Percentiles rank a stretch among this genome's conserved stretches.
phyloP scores from a whole-genome alignment of 2,888 invertebrate genomes.

The Drosophila testacea region DNA sequence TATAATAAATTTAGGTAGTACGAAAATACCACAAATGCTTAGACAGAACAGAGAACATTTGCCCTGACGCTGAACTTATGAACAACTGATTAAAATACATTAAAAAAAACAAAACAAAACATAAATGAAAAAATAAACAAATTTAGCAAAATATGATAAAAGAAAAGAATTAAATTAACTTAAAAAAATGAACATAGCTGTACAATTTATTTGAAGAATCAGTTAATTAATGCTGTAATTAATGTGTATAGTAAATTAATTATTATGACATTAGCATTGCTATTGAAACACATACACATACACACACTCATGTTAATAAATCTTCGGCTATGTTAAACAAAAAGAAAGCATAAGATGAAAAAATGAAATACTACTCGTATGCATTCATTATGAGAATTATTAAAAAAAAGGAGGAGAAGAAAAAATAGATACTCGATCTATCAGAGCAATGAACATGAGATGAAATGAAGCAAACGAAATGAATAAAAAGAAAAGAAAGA shows the following conservation, averaged over 20 bases:
- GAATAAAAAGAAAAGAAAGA: conserved; percentile 32
- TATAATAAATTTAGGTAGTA: conserved; percentile 33
- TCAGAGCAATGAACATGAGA: conserved; percentile 36
- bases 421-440: conserved; percentile 30
- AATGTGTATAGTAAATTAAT: conserved; percentile 75
- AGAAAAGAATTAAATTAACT: conserved; percentile 20
- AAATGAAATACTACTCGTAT: conserved; percentile 35
- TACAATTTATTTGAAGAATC: conserved; percentile 67
- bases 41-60: conserved; percentile 36
- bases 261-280: conserved; percentile 64
- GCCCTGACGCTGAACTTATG: conserved; percentile 54
- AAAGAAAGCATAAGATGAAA: conserved; percentile 18
- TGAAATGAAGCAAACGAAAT: conserved; percentile 42
- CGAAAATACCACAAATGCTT: conserved; percentile 49
- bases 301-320: conserved; percentile 45
- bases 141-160: conserved; percentile 7
- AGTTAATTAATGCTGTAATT: conserved; percentile 73
- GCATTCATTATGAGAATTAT: conserved; percentile 47
- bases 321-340: conserved; percentile 46
- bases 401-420: conserved; percentile 9
- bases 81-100: conserved; percentile 46
- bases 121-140: conserved; percentile 8
- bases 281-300: conserved; percentile 38
- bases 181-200: conserved; percentile 50
- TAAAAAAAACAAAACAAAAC: conserved; percentile 10